phyloP scores from a whole-genome alignment of 2,888 invertebrate species.

The Lithophane leautieri region DNA sequence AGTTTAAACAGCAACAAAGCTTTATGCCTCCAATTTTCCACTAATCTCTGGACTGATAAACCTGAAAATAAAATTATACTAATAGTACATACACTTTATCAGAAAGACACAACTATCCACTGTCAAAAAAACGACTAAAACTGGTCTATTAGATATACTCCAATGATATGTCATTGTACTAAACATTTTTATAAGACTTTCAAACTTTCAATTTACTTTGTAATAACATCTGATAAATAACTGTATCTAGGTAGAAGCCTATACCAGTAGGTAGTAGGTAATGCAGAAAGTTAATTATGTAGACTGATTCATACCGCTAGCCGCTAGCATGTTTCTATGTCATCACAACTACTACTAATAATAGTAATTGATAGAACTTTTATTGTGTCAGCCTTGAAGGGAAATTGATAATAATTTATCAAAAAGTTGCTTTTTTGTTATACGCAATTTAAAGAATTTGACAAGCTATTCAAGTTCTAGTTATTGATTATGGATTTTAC shows the following conservation, averaged over 20 bases:
- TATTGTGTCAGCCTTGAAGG: background rate
- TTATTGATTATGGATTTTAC: background rate
- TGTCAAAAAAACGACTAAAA: background rate
- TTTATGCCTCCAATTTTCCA: slow-evolving; percentile 97
- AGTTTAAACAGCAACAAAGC: slow-evolving; percentile 97
- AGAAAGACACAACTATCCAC: background rate
- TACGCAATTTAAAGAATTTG: background rate
- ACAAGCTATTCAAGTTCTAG: background rate
- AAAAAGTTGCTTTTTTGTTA: background rate
- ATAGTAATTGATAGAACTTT: slow-evolving; percentile 4
- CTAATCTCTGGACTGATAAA: slow-evolving; percentile 94
- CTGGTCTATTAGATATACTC: background rate
- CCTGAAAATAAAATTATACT: slow-evolving; percentile 89
- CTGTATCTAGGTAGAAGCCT: background rate
- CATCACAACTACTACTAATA: slow-evolving; percentile 5
- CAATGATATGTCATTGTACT: background rate
- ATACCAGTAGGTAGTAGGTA: background rate
- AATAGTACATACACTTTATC: slow-evolving; percentile 11
- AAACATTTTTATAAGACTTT: background rate
- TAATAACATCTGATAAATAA: background rate
- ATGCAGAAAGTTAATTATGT: background rate
- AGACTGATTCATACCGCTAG: slow-evolving; percentile 16
- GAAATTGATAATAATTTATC: background rate
- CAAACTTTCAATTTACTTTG: slow-evolving; percentile 32
- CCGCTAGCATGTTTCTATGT: background rate